phyloP scores from a whole-genome alignment of 2,888 invertebrate genomes.

The Phoenoteleia sp. region DNA sequence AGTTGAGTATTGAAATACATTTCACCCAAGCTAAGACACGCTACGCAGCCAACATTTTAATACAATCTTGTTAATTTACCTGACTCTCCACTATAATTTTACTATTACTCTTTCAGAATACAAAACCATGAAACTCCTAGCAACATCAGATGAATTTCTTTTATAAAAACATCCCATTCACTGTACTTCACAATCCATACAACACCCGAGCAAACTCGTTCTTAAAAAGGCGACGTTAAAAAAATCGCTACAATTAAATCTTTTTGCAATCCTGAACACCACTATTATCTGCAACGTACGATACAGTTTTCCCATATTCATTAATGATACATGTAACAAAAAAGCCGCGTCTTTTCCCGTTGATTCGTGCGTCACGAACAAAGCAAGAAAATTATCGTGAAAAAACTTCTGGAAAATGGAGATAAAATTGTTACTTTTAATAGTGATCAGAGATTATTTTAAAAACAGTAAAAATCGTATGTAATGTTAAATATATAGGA shows the following conservation, averaged over 20 bases:
- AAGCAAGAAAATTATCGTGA: too few relatives aligned
- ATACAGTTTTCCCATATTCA: constrained; percentile 45
- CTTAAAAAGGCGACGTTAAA: constrained; percentile 4
- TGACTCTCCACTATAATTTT: constrained; percentile 35
- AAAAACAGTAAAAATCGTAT: too few relatives aligned
- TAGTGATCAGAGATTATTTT: too few relatives aligned
- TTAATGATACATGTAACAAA: neutral
- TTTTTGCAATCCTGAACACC: constrained; percentile 26
- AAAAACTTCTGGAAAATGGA: too few relatives aligned
- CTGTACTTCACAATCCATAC: constrained; percentile 15
- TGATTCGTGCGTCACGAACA: constrained; percentile 41
- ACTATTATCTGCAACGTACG: neutral
- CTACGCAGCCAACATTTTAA: neutral
- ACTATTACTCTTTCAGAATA: neutral
- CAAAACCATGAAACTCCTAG: neutral
- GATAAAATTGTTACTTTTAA: too few relatives aligned
- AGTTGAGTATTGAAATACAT: neutral
- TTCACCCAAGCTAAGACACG: neutral
- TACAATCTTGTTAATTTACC: constrained; percentile 5
- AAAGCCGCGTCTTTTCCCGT: constrained; percentile 13
- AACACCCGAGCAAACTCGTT: constrained; percentile 23
- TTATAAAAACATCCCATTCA: constrained; percentile 29
- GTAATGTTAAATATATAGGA: too few relatives aligned
- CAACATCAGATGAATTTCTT: constrained; percentile 17
- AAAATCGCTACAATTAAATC: neutral